These are phyloP conservation scores for Miichthys miiuy DNA, from an alignment of 2,797 vertebrate species.

Conservation along the genomic window DNA sequence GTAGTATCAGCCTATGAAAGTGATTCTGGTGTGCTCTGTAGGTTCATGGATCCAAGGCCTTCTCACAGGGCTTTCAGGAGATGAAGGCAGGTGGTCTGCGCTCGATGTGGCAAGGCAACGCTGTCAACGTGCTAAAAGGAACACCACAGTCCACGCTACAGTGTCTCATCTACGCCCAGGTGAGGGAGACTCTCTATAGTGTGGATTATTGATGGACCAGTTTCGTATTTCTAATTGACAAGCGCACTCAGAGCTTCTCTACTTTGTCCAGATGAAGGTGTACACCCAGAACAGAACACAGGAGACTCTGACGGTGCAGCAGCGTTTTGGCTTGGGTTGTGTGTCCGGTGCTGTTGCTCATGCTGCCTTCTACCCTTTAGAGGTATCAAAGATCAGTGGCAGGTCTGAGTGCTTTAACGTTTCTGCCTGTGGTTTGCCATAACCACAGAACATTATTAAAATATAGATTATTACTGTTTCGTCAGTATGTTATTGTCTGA, in stretches of 20 bases:
- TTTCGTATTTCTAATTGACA: slow-evolving; percentile 14
- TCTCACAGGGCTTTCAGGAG: slow-evolving; percentile 79
- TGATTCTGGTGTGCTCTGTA: slow-evolving; percentile 39
- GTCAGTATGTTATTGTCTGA: neutral
- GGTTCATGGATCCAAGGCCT: slow-evolving; percentile 83
- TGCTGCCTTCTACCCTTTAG: slow-evolving; percentile 86
- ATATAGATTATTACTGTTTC: neutral
- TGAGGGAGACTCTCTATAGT: slow-evolving; percentile 28
- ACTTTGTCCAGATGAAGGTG: slow-evolving; percentile 77
- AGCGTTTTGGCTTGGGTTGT: slow-evolving; percentile 85
- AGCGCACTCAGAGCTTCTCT: slow-evolving; percentile 15
- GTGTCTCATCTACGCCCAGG: slow-evolving; percentile 85
- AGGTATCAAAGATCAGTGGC: slow-evolving; percentile 79
- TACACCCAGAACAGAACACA: slow-evolving; percentile 72
- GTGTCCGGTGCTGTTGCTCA: slow-evolving; percentile 83
- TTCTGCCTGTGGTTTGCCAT: slow-evolving; percentile 16
- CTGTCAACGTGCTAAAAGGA: slow-evolving; percentile 85
- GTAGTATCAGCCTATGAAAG: neutral
- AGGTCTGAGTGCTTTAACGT: slow-evolving; percentile 61
- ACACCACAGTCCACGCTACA: slow-evolving; percentile 86
- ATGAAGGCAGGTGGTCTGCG: slow-evolving; percentile 75
- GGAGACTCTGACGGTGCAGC: slow-evolving; percentile 79
- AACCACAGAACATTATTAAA: neutral
- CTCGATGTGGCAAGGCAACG: slow-evolving; percentile 87
- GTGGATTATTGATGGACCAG: slow-evolving; percentile 12